A percentile compares a stretch with the other conserved stretches of the same genome.
These are phyloP conservation scores for Calephelis nemesis DNA, from an alignment of 1,140 invertebrate species.

Conservation along the genomic window DNA sequence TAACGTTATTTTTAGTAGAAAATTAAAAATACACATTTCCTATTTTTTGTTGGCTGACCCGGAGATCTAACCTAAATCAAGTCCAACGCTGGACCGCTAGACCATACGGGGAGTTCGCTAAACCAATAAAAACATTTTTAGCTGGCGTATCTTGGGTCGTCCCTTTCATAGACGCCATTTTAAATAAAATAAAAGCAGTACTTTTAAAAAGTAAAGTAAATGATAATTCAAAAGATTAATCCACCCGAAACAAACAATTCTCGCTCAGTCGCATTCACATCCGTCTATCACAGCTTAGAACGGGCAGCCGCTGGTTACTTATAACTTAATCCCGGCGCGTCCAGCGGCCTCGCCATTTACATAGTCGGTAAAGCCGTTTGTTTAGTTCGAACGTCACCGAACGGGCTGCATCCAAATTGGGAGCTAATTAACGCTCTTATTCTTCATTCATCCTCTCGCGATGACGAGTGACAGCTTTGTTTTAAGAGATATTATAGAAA, in stretches of 20 bases:
- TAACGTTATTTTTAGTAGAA: no score
- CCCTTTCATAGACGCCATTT: no score
- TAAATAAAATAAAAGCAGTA: no score
- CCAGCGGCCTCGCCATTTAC: slow-evolving; percentile 33
- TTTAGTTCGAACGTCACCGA: slow-evolving; percentile 42
- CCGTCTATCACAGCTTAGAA: slow-evolving; percentile 24
- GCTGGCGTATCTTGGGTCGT: no score
- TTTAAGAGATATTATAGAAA: no score
- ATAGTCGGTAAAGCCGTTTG: slow-evolving; percentile 41
- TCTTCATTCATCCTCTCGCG: slow-evolving; percentile 16
- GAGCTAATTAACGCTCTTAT: slow-evolving; percentile 59
- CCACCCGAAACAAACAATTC: slow-evolving; percentile 12
- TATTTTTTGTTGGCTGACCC: no score
- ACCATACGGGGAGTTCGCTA: no score
- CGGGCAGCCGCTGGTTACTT: slow-evolving; percentile 22
- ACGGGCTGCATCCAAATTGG: slow-evolving; percentile 39
- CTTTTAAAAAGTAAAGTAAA: neutral
- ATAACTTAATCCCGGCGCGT: slow-evolving; percentile 21
- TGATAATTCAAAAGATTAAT: neutral
- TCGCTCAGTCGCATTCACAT: slow-evolving; percentile 5
- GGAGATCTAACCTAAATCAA: no score
- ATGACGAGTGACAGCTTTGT: neutral
- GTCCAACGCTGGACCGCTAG: no score
- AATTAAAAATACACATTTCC: no score
- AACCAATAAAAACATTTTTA: no score